These are phyloP conservation scores for Temnothorax longispinosus DNA, from an alignment of 1,140 invertebrate species.

Conservation along the genomic window DNA sequence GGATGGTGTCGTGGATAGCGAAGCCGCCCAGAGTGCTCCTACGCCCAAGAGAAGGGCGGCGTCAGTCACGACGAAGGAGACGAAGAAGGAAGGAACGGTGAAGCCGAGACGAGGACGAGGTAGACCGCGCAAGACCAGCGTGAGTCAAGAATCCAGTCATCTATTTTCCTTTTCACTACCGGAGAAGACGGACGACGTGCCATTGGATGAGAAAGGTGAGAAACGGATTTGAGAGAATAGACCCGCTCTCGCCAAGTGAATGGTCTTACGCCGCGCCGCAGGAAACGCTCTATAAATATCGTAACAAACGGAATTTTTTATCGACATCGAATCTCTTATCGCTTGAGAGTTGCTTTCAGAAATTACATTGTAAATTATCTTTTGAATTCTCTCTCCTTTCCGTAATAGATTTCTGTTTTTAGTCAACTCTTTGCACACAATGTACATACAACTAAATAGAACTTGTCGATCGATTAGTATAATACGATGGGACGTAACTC, in stretches of 20 bases:
- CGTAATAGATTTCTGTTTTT: background rate
- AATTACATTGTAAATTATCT: background rate
- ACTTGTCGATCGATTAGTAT: background rate
- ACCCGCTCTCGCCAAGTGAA: background rate
- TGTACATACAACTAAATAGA: background rate
- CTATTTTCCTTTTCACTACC: conserved; percentile 76
- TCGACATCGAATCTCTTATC: background rate
- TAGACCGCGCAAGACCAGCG: conserved; percentile 60
- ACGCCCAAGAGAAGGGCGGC: conserved; percentile 66
- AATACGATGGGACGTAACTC: background rate
- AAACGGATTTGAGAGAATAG: background rate
- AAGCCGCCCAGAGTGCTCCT: background rate
- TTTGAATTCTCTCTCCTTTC: background rate
- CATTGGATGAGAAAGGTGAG: conserved; percentile 62
- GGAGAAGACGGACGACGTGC: conserved; percentile 51
- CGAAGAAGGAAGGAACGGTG: background rate
- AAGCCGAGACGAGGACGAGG: conserved; percentile 66
- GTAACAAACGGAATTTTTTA: background rate
- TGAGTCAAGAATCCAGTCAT: conserved; percentile 39
- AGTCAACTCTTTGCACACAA: background rate
- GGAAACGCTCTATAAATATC: background rate
- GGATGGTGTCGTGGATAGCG: background rate
- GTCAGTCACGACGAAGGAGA: conserved; percentile 46
- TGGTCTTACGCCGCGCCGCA: background rate
- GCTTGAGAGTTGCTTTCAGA: background rate